Evolutionary conservation across 1,140 invertebrate genomes (phyloP).

Genomic region (Aleiodes sp.): DNA sequence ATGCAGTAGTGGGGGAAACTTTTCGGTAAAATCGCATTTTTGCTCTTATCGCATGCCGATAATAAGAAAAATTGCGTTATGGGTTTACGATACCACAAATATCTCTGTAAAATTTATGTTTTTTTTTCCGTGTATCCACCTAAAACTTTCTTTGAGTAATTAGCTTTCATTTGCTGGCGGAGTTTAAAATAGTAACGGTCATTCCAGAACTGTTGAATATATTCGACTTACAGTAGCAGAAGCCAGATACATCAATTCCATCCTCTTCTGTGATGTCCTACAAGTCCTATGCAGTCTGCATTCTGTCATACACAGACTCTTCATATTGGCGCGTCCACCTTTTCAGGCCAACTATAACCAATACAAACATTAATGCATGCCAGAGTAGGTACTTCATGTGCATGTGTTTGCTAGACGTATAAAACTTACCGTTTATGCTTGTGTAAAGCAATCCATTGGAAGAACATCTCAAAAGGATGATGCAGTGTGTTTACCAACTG

Average conservation of each 20-base stretch:
- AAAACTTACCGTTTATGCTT: neutral
- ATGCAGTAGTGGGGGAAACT: too few species aligned
- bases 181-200: too few species aligned
- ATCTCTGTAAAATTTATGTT: too few species aligned
- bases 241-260: neutral
- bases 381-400: constrained; percentile 35
- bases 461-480: constrained; percentile 12
- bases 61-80: too few species aligned
- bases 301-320: neutral
- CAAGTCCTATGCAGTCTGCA: neutral
- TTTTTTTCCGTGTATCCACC: too few species aligned
- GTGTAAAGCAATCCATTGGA: neutral
- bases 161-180: too few species aligned
- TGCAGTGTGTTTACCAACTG: neutral
- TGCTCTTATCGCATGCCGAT: too few species aligned
- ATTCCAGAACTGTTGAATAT: too few species aligned
- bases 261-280: neutral
- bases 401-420: constrained; percentile 6
- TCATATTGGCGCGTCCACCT: neutral
- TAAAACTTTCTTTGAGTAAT: too few species aligned
- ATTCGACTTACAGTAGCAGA: too few species aligned
- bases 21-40: too few species aligned
- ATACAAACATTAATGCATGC: constrained; percentile 36
- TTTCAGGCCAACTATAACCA: neutral
- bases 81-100: too few species aligned